Base-by-base conservation (phyloP, 2,113 vertebrate species). In the Apteryx mantelli region DNA sequence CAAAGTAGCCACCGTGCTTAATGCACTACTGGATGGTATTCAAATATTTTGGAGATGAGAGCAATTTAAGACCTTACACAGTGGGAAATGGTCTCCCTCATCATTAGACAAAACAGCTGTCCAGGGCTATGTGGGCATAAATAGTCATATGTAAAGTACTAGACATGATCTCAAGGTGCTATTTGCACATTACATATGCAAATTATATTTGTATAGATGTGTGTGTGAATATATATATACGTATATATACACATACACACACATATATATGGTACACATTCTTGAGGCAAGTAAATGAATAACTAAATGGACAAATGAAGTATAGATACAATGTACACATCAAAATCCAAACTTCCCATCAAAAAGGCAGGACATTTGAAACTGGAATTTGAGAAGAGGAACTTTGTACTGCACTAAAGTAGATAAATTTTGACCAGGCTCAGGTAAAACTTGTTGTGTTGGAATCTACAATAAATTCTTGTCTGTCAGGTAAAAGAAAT, bases 11-110 rank as follows among this genome's bases (percentile, higher is more conserved):
- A 64, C 9, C 6, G 50, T 55, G 7, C 9, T 65, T 46, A 83
- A 66, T 9, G 3, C 11, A 53, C 15, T 61, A 8, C 32, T 79
- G 11, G 7, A 42, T 58, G 32, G 5, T 24, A 94, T 26, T 50
- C 46, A 81, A 81, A 75, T 53, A 85, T 44, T 38, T 61, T 56
- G 22, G 25, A 48, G 25, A 92, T 53, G 20, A 36, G 14, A 88
- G 5, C 26, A 64, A 25, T n/a, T 58, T 24, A 44, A 87, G 42
- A 88, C 36, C 2, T 48, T 44, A 63, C 0, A 0, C 8, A 63
- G 63, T 2, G 1, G 7, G 19, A 93, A 61, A 3, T 26, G 5
- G 4, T 53, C 13, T 77, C 34, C 56, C 85, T 36, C 56, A 38
- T 13, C 36, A 3, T 8, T 44, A 19, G 19, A 56, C 12, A 50